These are phyloP conservation scores for Vanessa atalanta DNA, from an alignment of 1,140 invertebrate genomes.

Conservation along the genomic window DNA sequence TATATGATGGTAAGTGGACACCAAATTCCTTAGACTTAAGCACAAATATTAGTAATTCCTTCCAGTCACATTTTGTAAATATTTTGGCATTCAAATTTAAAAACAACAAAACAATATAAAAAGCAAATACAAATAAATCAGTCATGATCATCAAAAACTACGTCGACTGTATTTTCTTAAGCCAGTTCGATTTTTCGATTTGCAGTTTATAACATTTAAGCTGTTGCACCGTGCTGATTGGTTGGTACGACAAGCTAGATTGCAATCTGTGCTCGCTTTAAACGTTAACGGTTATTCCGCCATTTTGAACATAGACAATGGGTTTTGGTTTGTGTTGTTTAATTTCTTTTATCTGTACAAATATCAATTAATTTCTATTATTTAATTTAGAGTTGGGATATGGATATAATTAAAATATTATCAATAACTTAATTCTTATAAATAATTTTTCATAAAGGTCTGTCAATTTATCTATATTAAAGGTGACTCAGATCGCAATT, in stretches of 20 bases:
- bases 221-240: neutral
- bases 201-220: neutral
- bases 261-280: constrained; percentile 2
- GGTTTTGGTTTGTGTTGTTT: neutral
- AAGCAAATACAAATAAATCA: no score
- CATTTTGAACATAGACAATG: constrained; percentile 1
- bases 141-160: no score
- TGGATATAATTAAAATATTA: no score
- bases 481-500: neutral
- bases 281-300: constrained; percentile 4
- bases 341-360: neutral
- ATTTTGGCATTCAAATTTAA: neutral
- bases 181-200: neutral
- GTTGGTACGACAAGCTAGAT: neutral
- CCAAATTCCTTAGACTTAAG: no score
- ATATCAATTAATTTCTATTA: neutral
- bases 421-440: neutral
- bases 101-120: no score
- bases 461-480: constrained; percentile 5
- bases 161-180: no score
- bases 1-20: no score
- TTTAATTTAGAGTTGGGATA: neutral
- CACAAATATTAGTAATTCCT: no score
- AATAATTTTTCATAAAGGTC: neutral
- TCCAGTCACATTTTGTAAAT: no score